Conservation (phyloP, 2,888 invertebrate species). For the Netelia fuscicornis region DNA sequence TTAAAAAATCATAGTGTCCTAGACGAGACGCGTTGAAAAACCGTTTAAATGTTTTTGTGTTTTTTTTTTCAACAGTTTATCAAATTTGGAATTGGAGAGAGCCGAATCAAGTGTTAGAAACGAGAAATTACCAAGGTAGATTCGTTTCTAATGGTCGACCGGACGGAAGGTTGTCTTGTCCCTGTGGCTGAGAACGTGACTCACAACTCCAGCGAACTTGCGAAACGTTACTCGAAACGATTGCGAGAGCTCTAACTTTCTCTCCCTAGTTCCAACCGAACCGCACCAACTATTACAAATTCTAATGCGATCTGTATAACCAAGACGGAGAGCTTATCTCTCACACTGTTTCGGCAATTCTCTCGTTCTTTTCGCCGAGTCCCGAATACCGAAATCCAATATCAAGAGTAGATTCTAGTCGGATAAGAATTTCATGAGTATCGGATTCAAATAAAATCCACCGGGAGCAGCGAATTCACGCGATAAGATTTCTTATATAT, state of each 20-base stretch:
- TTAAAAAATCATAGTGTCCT: neutral
- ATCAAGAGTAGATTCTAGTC: slow-evolving; percentile 54
- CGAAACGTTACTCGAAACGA: slow-evolving; percentile 43
- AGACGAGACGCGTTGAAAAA: no score
- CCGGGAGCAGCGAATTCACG: no score
- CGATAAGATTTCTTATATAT: no score
- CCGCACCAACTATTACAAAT: slow-evolving; percentile 57
- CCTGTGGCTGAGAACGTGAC: slow-evolving; percentile 33
- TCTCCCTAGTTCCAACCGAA: slow-evolving; percentile 9
- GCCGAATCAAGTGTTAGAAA: slow-evolving; percentile 16
- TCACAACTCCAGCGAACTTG: slow-evolving; percentile 21
- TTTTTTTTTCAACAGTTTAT: neutral
- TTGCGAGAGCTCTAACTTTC: slow-evolving; percentile 31
- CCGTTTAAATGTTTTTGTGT: no score
- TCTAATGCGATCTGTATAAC: slow-evolving; percentile 57
- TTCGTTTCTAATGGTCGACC: slow-evolving; percentile 66
- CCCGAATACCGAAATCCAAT: slow-evolving; percentile 44
- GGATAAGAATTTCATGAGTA: slow-evolving; percentile 60
- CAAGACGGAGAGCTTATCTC: neutral
- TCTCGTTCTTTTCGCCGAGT: slow-evolving; percentile 19
- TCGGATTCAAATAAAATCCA: neutral
- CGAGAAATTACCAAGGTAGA: slow-evolving; percentile 74
- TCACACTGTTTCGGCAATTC: neutral
- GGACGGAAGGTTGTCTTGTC: slow-evolving; percentile 60
- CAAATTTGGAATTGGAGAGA: neutral